Conservation (phyloP, 1,140 invertebrate genomes). For the Zaprionus capensis region DNA sequence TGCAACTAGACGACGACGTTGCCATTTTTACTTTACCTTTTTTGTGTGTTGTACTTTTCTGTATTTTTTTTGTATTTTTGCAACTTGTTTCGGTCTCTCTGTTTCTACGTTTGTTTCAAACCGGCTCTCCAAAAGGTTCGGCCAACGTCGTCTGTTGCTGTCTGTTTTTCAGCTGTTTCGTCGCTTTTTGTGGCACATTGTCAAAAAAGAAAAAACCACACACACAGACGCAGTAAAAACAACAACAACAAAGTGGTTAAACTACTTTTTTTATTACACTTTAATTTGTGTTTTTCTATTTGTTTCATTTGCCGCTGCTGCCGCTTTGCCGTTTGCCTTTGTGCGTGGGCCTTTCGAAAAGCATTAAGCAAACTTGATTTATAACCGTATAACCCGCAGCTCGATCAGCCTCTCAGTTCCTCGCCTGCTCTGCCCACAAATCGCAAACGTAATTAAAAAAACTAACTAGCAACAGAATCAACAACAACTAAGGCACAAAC, state of each 20-base stretch:
- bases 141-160: slow-evolving; percentile 58
- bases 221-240: slow-evolving; percentile 1
- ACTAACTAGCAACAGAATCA: slow-evolving; percentile 41
- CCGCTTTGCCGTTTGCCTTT: slow-evolving; percentile 56
- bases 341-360: slow-evolving; percentile 73
- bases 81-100: slow-evolving; percentile 53
- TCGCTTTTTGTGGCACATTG: slow-evolving; percentile 42
- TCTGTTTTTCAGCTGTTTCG: slow-evolving; percentile 76
- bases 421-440: neutral
- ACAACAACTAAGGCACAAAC: slow-evolving; percentile 45
- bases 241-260: slow-evolving; percentile 67
- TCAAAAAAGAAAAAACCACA: slow-evolving; percentile 28
- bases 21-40: slow-evolving; percentile 4
- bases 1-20: slow-evolving; percentile 41
- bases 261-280: slow-evolving; percentile 76
- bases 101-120: slow-evolving; percentile 58
- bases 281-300: slow-evolving; percentile 76
- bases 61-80: slow-evolving; percentile 36
- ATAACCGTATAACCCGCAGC: slow-evolving; percentile 35
- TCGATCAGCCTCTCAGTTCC: slow-evolving; percentile 6
- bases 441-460: slow-evolving; percentile 42
- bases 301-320: slow-evolving; percentile 49
- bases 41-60: neutral
- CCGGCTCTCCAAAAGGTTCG: slow-evolving; percentile 75
- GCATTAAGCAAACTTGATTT: slow-evolving; percentile 52